Conservation (phyloP, 2,797 vertebrate species). For the Cephalopachus bancanus region DNA sequence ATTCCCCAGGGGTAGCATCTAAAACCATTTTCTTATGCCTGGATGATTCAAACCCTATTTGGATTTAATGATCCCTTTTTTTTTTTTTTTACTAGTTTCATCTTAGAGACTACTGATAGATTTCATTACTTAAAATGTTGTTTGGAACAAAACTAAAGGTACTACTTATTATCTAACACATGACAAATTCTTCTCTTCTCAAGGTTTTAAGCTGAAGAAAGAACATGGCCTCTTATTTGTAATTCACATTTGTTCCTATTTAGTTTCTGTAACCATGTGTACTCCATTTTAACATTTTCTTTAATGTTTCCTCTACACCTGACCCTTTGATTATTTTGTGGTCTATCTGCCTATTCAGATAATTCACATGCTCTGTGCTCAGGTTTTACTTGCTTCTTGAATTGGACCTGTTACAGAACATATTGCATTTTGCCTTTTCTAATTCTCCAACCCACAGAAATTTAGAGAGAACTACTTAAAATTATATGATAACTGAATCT, state of each 20-base stretch:
- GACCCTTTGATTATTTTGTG: neutral
- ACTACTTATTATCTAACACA: neutral
- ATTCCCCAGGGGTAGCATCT: neutral
- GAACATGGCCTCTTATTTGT: neutral
- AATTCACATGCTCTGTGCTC: neutral
- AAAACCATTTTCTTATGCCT: conserved; percentile 6
- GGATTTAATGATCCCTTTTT: neutral
- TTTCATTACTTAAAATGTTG: conserved; percentile 17
- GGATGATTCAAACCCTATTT: conserved; percentile 4
- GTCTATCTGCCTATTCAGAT: neutral
- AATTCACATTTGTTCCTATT: neutral
- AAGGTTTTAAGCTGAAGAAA: conserved; percentile 33
- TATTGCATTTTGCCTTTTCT: neutral
- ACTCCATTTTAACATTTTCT: conserved; percentile 24
- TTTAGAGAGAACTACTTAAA: neutral
- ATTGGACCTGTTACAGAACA: neutral
- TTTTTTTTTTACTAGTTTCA: neutral
- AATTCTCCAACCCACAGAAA: neutral
- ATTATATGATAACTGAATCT: neutral
- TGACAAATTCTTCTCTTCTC: neutral
- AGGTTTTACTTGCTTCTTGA: neutral
- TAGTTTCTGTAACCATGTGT: neutral
- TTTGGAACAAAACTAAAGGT: neutral
- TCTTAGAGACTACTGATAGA: neutral
- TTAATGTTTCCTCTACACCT: neutral